Evolutionary conservation across 1,140 invertebrate genomes (phyloP).

Genomic region (Hirudo medicinalis): DNA sequence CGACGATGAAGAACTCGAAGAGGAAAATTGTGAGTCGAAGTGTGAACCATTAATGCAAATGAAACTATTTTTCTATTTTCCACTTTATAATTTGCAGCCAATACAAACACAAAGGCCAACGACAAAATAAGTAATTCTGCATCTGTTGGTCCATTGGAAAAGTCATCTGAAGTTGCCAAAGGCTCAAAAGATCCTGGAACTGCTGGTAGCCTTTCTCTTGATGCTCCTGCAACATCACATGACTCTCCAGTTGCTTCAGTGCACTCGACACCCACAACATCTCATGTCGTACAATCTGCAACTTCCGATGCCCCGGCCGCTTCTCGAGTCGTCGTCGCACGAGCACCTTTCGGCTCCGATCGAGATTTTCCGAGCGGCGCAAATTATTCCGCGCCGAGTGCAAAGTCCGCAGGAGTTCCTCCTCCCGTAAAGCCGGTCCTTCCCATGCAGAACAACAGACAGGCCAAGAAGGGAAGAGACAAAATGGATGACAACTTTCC

Average conservation of each 20-base stretch:
- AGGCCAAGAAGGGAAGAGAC: neutral
- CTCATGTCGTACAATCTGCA: too few relatives aligned
- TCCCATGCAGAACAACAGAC: constrained; percentile 5
- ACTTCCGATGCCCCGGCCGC: too few relatives aligned
- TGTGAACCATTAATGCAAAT: neutral
- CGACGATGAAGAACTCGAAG: neutral
- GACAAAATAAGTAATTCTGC: neutral
- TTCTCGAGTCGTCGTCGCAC: too few relatives aligned
- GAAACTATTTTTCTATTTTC: neutral
- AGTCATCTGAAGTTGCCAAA: too few relatives aligned
- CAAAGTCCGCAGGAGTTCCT: neutral
- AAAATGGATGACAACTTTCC: neutral
- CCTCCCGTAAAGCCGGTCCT: neutral
- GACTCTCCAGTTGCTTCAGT: neutral
- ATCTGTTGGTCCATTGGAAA: too few relatives aligned
- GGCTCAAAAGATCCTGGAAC: too few relatives aligned
- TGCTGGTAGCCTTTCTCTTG: too few relatives aligned
- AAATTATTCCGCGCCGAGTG: too few relatives aligned
- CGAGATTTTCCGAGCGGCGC: too few relatives aligned
- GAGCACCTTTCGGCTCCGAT: too few relatives aligned
- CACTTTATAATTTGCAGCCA: neutral
- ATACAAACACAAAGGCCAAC: neutral
- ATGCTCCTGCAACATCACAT: too few relatives aligned
- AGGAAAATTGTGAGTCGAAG: neutral
- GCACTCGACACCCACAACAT: neutral